These are phyloP conservation scores for Anas platyrhynchos DNA, from an alignment of 2,113 vertebrate species.

Conservation along the genomic window DNA sequence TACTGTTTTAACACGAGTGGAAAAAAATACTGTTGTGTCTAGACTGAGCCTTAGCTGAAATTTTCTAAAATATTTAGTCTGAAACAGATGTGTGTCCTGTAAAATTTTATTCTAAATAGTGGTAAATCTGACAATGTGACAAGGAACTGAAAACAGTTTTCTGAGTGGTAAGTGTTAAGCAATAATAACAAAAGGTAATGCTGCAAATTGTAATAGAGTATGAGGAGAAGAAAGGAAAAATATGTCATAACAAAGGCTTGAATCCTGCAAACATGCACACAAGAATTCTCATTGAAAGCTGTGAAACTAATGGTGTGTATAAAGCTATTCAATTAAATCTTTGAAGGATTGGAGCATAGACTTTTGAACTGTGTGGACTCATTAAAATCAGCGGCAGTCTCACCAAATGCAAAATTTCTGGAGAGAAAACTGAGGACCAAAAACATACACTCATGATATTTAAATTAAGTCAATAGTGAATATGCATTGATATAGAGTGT, in stretches of 20 bases:
- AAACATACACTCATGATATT: not conserved
- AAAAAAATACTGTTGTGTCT: not conserved
- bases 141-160: constrained; percentile 19
- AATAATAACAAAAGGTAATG: not conserved
- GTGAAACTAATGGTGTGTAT: constrained; percentile 8
- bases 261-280: not conserved
- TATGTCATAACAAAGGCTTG: constrained; percentile 3
- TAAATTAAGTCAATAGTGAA: not conserved
- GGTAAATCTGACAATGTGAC: not conserved
- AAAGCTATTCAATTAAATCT: constrained; percentile 26
- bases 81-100: constrained; percentile 14
- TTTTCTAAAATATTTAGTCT: constrained; percentile 14
- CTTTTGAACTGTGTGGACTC: not conserved
- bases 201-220: not conserved
- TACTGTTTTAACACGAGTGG: not conserved
- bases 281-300: constrained; percentile 8
- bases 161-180: not conserved
- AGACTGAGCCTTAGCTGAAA: not conserved
- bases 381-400: not conserved
- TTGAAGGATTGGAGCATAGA: not conserved
- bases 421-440: not conserved
- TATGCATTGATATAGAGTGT: not conserved
- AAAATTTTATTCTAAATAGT: constrained; percentile 10
- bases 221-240: not conserved
- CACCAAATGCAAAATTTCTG: not conserved